Evolutionary conservation across 2,888 invertebrate genomes (phyloP).

Genomic region (Callyntrura sp.): DNA sequence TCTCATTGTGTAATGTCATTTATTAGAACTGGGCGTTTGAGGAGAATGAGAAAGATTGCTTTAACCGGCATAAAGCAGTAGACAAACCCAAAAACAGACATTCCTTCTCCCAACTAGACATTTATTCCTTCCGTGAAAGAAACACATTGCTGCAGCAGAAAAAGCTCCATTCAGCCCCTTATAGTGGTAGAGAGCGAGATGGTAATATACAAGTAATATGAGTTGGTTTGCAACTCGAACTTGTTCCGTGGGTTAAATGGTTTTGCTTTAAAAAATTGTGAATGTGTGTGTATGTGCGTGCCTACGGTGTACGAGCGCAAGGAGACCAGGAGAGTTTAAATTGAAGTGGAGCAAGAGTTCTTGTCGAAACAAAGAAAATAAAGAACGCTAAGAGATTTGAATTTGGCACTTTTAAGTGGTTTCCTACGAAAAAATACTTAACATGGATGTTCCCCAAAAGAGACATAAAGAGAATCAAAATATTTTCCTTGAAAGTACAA

Average conservation of each 20-base stretch:
- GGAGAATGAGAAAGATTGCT: slow-evolving; percentile 29
- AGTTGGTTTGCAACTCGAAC: slow-evolving; percentile 43
- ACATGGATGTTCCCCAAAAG: slow-evolving; percentile 82
- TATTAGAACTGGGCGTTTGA: slow-evolving; percentile 52
- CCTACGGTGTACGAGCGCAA: neutral
- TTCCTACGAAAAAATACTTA: slow-evolving; percentile 79
- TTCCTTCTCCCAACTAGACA: slow-evolving; percentile 38
- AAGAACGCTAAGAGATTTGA: slow-evolving; percentile 82
- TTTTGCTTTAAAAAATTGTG: slow-evolving; percentile 21
- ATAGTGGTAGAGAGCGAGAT: neutral
- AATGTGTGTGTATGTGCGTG: neutral
- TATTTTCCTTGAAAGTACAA: slow-evolving; percentile 68
- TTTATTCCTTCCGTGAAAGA: slow-evolving; percentile 44
- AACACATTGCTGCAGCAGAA: slow-evolving; percentile 34
- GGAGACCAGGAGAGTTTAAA: slow-evolving; percentile 41
- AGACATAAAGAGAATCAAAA: slow-evolving; percentile 82
- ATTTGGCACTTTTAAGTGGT: slow-evolving; percentile 83
- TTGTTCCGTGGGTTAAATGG: slow-evolving; percentile 17
- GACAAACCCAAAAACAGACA: slow-evolving; percentile 29
- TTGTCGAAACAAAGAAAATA: slow-evolving; percentile 79
- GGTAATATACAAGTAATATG: slow-evolving; percentile 63
- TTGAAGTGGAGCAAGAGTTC: slow-evolving; percentile 49
- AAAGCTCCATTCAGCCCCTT: slow-evolving; percentile 35
- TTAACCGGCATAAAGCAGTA: slow-evolving; percentile 8
- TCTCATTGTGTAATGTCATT: slow-evolving; percentile 49